Base-by-base conservation (phyloP, 2,888 invertebrate genomes). In the Ceramica pisi region DNA sequence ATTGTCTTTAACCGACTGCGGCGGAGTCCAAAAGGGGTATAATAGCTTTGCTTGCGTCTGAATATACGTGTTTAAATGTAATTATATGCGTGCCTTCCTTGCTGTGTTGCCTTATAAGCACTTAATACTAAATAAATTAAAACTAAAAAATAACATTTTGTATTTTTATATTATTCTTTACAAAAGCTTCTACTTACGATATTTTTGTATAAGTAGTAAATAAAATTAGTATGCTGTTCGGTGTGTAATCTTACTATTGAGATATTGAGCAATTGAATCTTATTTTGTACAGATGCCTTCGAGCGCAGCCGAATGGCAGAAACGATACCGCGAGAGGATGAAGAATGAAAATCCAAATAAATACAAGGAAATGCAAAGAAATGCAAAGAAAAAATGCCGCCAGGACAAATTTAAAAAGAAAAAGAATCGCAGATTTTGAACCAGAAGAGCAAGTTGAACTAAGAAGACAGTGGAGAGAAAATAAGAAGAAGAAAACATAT, bases 291-390 rank as follows among this genome's bases (percentile, higher is more conserved):
- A 44, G 44, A 44, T 44, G 14, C 44, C 44, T 44, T 44, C 14
- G 44, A 44, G 44, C n/a, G n/a, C n/a, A 48, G n/a, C 48, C 9
- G n/a, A 48, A 48, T 2, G 48, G 48, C 48, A 48, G n/a, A 48
- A 48, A 48, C 48, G 48, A 9, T 48, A 48, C 9, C 48, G 48
- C n/a, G n/a, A 48, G 48, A n/a, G n/a, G n/a, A 48, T 48, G n/a
- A 48, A 48, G n/a, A 48, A 46, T 46, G 46, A 46, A 46, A 46
- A 46, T 19, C 46, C 46, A 46, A 48, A 48, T 48, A n/a, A 48
- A 48, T n/a, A n/a, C n/a, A 48, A 48, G n/a, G 48, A 48, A 48
- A 48, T 48, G 48, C 48, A 48, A n/a, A 19, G 48, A 48, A 48
- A 48, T 48, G 48, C 48, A 48, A n/a, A 19, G 48, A 48, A n/a